A percentile compares a stretch with the other conserved stretches of the same genome.
Conservation (phyloP, 2,797 vertebrate genomes). For the Gephyroberyx darwinii region DNA sequence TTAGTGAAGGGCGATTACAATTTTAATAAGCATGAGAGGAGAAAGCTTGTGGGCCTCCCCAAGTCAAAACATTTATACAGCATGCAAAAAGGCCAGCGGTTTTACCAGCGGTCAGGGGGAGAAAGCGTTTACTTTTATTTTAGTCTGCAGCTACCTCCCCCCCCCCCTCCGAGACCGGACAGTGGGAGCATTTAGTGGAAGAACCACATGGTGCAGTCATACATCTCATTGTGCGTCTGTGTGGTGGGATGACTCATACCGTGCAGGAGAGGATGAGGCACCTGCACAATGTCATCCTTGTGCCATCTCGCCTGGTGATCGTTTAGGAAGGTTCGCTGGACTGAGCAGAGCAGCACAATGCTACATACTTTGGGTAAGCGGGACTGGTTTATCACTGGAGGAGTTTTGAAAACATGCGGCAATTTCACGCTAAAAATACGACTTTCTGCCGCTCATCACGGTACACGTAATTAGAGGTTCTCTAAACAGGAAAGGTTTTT, state of each 20-base stretch:
- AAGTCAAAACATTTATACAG: constrained; percentile 80
- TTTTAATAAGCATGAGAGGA: constrained; percentile 72
- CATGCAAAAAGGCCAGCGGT: constrained; percentile 59
- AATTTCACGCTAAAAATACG: too few relatives aligned
- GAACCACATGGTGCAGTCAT: constrained; percentile 44
- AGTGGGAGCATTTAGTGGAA: constrained; percentile 73
- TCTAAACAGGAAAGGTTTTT: too few relatives aligned
- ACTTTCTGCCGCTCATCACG: too few relatives aligned
- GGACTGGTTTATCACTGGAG: background rate
- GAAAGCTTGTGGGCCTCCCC: constrained; percentile 58
- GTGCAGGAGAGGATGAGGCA: constrained; percentile 49
- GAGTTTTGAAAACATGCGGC: too few relatives aligned
- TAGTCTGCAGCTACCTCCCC: constrained; percentile 59
- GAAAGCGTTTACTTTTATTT: constrained; percentile 74
- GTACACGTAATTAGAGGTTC: too few relatives aligned
- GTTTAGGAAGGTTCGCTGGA: constrained; percentile 8
- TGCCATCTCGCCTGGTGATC: constrained; percentile 32
- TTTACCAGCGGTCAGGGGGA: constrained; percentile 55
- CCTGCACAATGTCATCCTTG: constrained; percentile 64
- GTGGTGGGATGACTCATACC: constrained; percentile 53
- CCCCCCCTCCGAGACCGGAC: constrained; percentile 63
- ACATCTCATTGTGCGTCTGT: constrained; percentile 37
- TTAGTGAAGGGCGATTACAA: constrained; percentile 66
- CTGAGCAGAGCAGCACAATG: background rate
- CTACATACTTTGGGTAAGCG: background rate